Percentiles rank a stretch among this genome's conserved stretches.
Conservation (phyloP, 2,113 vertebrate species). For the Pollachius pollachius region DNA sequence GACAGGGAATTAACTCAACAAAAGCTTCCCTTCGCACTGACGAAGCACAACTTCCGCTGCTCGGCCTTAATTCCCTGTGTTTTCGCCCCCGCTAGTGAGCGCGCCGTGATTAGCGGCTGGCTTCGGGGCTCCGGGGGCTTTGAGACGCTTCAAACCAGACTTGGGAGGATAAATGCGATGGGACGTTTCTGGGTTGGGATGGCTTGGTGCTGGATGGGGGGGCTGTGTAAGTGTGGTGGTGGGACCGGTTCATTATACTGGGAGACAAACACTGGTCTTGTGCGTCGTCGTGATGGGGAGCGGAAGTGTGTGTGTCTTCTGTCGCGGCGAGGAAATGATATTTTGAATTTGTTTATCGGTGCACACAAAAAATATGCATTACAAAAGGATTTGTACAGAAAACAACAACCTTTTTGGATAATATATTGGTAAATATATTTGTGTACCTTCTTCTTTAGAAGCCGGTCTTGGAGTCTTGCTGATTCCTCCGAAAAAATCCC, state of each 20-base stretch:
- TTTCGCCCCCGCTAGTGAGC: slow-evolving; percentile 62
- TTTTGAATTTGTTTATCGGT: slow-evolving; percentile 28
- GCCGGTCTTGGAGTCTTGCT: too few relatives aligned
- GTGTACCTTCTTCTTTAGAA: too few relatives aligned
- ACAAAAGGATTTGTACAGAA: too few relatives aligned
- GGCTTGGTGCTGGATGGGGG: slow-evolving; percentile 53
- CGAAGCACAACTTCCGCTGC: slow-evolving; percentile 62
- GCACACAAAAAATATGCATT: background rate
- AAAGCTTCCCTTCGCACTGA: slow-evolving; percentile 45
- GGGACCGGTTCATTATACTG: slow-evolving; percentile 62
- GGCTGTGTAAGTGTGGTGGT: too few relatives aligned
- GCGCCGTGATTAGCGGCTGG: slow-evolving; percentile 59
- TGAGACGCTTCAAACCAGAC: slow-evolving; percentile 52
- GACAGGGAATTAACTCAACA: slow-evolving; percentile 73
- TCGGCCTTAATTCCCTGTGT: slow-evolving; percentile 67
- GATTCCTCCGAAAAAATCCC: too few relatives aligned
- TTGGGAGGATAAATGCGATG: slow-evolving; percentile 60
- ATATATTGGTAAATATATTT: too few relatives aligned
- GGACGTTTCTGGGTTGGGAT: slow-evolving; percentile 73
- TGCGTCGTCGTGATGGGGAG: slow-evolving; percentile 46
- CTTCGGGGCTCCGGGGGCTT: slow-evolving; percentile 59
- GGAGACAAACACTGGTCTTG: slow-evolving; percentile 69
- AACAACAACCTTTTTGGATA: too few relatives aligned
- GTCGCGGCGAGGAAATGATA: slow-evolving; percentile 34
- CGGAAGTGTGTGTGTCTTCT: slow-evolving; percentile 38